Evolutionary conservation across 2,113 vertebrate species (phyloP).

Genomic region (Arizona elegans): DNA sequence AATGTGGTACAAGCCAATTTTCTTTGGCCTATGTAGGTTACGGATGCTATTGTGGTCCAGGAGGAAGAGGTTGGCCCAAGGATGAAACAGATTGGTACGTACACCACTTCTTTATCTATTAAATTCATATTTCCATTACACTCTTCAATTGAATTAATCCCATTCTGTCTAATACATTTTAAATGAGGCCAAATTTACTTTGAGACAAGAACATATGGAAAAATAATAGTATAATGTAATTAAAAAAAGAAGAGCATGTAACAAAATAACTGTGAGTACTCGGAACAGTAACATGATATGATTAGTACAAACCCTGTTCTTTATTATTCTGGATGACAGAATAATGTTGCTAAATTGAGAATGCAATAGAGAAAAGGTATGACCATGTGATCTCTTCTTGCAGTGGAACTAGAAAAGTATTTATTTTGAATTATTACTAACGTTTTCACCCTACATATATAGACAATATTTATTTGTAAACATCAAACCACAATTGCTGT

Average conservation of each 20-base stretch:
- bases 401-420: not conserved
- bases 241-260: not conserved
- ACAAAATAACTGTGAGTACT: not conserved
- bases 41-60: constrained; percentile 87
- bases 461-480: not conserved
- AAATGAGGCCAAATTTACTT: not conserved
- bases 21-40: constrained; percentile 79
- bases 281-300: not conserved
- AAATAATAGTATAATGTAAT: not conserved
- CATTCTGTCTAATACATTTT: not conserved
- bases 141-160: not conserved
- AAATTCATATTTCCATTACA: not conserved
- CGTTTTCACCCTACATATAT: not conserved
- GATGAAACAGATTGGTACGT: constrained; percentile 83
- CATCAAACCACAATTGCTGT: not conserved
- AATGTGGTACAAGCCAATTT: constrained; percentile 77
- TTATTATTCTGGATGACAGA: constrained; percentile 26
- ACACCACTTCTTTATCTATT: not conserved
- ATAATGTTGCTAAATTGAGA: not conserved
- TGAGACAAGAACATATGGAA: not conserved
- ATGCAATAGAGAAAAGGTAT: not conserved
- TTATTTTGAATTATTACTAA: not conserved
- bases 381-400: not conserved
- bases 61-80: constrained; percentile 81
- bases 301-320: not conserved